phyloP scores from a whole-genome alignment of 2,888 invertebrate species.

The Synanthedon formicaeformis region DNA sequence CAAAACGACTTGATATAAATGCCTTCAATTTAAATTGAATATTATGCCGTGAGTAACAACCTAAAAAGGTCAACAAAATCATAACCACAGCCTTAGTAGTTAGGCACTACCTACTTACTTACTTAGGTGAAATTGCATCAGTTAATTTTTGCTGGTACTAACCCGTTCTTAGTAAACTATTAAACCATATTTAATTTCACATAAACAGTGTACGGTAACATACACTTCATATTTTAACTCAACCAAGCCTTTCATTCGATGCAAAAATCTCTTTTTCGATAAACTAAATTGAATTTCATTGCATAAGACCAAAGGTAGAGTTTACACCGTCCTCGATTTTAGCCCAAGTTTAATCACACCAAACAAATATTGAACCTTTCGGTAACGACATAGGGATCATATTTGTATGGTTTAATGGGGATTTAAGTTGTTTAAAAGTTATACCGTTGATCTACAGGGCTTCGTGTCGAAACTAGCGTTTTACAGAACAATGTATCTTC shows the following conservation, averaged over 20 bases:
- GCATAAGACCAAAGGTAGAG: slow-evolving; percentile 22
- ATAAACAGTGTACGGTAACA: slow-evolving; percentile 54
- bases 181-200: slow-evolving; percentile 60
- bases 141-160: slow-evolving; percentile 34
- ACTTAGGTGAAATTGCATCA: slow-evolving; percentile 21
- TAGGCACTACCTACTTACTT: slow-evolving; percentile 1
- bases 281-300: slow-evolving; percentile 37
- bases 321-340: slow-evolving; percentile 23
- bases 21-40: background rate
- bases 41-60: background rate
- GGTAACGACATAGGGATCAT: slow-evolving; percentile 17
- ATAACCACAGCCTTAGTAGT: background rate
- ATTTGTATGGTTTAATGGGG: slow-evolving; percentile 16
- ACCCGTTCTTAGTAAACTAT: slow-evolving; percentile 56
- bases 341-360: slow-evolving; percentile 14
- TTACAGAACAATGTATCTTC: slow-evolving; percentile 54
- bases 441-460: slow-evolving; percentile 44
- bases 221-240: slow-evolving; percentile 48
- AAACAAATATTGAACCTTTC: slow-evolving; percentile 18
- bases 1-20: background rate
- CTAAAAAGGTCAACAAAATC: background rate
- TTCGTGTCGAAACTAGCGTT: slow-evolving; percentile 67
- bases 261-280: slow-evolving; percentile 22
- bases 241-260: slow-evolving; percentile 33
- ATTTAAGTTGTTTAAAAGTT: slow-evolving; percentile 37